Evolutionary conservation across 1,140 invertebrate genomes (phyloP).

Genomic region (Hylaeus anthracinus): DNA sequence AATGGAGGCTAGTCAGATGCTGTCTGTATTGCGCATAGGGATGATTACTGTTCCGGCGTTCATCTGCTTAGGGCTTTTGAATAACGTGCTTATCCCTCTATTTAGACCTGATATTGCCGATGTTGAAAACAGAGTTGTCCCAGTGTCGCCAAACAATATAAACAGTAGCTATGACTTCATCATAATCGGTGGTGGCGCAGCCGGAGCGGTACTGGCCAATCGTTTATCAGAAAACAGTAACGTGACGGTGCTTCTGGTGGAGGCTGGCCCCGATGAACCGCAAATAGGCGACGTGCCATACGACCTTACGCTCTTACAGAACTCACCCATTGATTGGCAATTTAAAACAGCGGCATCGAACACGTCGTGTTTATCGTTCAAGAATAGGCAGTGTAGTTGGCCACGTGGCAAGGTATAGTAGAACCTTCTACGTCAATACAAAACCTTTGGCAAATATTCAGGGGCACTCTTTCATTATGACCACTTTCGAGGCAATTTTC

Average conservation of each 20-base stretch:
- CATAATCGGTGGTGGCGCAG: constrained; percentile 91
- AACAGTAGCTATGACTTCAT: constrained; percentile 87
- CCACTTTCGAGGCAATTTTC: too few relatives aligned
- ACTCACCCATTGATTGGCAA: constrained; percentile 89
- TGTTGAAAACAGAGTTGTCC: constrained; percentile 80
- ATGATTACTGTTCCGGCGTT: constrained; percentile 84
- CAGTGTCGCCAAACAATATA: constrained; percentile 78
- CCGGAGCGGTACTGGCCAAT: constrained; percentile 90
- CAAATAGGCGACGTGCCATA: constrained; percentile 88
- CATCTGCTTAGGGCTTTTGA: constrained; percentile 83
- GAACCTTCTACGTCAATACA: too few relatives aligned
- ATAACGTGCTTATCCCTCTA: constrained; percentile 81
- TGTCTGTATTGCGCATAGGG: constrained; percentile 49
- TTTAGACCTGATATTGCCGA: constrained; percentile 87
- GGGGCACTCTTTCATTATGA: too few relatives aligned
- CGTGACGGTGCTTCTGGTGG: constrained; percentile 89
- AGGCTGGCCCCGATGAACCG: constrained; percentile 91
- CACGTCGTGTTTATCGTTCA: constrained; percentile 85
- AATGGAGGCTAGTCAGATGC: neutral
- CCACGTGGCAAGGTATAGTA: constrained; percentile 86
- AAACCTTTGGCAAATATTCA: too few relatives aligned
- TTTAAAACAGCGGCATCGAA: constrained; percentile 88
- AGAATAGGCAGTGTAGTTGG: constrained; percentile 84
- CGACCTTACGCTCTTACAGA: constrained; percentile 87
- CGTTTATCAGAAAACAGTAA: constrained; percentile 86